A percentile compares a stretch with the other conserved stretches of the same genome.
phyloP scores from a whole-genome alignment of 2,888 invertebrate species.

The Cheiracanthium punctorium region DNA sequence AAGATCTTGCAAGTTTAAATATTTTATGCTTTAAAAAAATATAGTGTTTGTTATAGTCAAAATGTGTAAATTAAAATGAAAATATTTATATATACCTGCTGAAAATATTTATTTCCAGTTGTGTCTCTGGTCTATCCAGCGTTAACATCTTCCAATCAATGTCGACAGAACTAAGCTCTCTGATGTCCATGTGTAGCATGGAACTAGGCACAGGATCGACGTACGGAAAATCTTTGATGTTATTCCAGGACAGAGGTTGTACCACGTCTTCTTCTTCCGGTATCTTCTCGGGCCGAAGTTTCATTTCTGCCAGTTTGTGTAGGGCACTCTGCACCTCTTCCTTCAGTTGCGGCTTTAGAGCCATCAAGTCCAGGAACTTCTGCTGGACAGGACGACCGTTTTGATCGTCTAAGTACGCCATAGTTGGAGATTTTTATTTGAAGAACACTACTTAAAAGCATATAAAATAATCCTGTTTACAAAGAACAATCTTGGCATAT shows the following conservation, averaged over 20 bases:
- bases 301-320: slow-evolving; percentile 92
- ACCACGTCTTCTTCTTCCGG: slow-evolving; percentile 81
- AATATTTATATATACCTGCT: slow-evolving; percentile 79
- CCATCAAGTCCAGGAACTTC: slow-evolving; percentile 85
- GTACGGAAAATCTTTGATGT: slow-evolving; percentile 75
- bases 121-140: slow-evolving; percentile 87
- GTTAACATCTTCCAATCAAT: slow-evolving; percentile 96
- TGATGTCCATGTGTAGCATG: slow-evolving; percentile 85
- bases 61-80: too few relatives aligned
- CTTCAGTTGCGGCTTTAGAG: slow-evolving; percentile 84
- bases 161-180: slow-evolving; percentile 87
- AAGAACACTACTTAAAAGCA: too few relatives aligned
- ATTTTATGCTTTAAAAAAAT: too few relatives aligned
- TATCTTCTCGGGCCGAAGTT: slow-evolving; percentile 90
- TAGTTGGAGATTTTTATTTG: background rate
- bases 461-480: too few relatives aligned
- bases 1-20: too few relatives aligned
- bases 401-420: slow-evolving; percentile 48
- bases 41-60: too few relatives aligned
- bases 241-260: slow-evolving; percentile 8
- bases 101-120: slow-evolving; percentile 90
- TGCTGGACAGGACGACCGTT: slow-evolving; percentile 23
- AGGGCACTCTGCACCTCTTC: slow-evolving; percentile 89
- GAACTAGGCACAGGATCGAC: slow-evolving; percentile 89
- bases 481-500: too few relatives aligned